Evolutionary conservation across 1,140 invertebrate species (phyloP).

Genomic region (Atta cephalotes): DNA sequence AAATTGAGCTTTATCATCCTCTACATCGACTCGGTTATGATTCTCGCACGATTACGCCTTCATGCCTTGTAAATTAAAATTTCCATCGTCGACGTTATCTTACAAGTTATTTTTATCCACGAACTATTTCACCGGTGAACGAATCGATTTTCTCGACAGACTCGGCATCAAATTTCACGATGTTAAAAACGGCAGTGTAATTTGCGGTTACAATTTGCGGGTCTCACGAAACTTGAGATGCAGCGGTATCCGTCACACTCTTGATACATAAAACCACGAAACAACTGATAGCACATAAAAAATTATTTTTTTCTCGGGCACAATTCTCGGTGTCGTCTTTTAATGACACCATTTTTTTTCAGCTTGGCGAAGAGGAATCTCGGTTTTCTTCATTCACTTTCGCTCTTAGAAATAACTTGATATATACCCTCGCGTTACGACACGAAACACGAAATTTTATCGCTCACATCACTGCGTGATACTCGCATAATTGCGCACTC

Average conservation of each 20-base stretch:
- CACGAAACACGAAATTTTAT: constrained; percentile 31
- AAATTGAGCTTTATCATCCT: constrained; percentile 23
- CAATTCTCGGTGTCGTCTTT: neutral
- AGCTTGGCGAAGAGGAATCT: neutral
- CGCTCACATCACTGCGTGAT: constrained; percentile 48
- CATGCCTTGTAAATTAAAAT: constrained; percentile 38
- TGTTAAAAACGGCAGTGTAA: constrained; percentile 12
- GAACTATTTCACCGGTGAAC: constrained; percentile 30
- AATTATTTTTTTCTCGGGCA: constrained; percentile 32
- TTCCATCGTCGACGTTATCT: constrained; percentile 31
- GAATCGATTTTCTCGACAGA: constrained; percentile 52
- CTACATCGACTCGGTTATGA: neutral
- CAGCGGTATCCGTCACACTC: neutral
- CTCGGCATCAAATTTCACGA: constrained; percentile 36
- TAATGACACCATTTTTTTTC: neutral
- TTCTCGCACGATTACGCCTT: constrained; percentile 22
- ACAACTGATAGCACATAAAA: constrained; percentile 12
- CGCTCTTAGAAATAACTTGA: neutral
- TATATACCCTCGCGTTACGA: neutral
- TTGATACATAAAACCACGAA: constrained; percentile 19
- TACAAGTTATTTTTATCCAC: constrained; percentile 38
- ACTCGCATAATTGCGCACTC: constrained; percentile 30
- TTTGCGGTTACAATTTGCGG: constrained; percentile 12
- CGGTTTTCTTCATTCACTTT: constrained; percentile 43
- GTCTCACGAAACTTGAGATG: constrained; percentile 35